Evolutionary conservation across 2,113 vertebrate genomes (phyloP), one percentile per base, ranked within the genome.

Genomic region (Xyliphius kryptos): DNA sequence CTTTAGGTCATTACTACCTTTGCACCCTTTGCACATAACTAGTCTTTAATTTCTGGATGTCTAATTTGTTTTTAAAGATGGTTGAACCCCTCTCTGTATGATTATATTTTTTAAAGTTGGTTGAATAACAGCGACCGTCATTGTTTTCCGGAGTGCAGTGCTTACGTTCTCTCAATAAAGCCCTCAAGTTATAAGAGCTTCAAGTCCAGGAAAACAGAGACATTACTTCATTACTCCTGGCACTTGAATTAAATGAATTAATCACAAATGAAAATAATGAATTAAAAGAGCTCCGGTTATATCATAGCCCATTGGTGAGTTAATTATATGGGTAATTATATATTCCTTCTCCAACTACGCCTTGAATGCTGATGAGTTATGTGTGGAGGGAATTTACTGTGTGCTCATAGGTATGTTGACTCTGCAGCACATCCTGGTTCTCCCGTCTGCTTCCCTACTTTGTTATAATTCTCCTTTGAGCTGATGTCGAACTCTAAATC

Each of bases 371-470:
- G 56, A 47, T 15, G 56, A 59, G 41, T 21, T 15, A 15, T 46
- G 14, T 26, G 32, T 21, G 49, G 12, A 61, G 38, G 38, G 32
- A 67, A 43, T 32, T 11, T 13, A 57, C 17, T 1, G 16, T 20
- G 41, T 53, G 65, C 65, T 53, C 14, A 52, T 21, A 56, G 48
- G 40, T 53, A 38, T 52, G 46, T 60, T 13, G 37, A 47, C 38
- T 59, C 5, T 12, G 58, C 15, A 7, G 47, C 32, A 32, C 60
- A 61, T 63, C 40, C 40, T 41, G 66, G 67, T 58, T 73, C 71
- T 67, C 38, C 36, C 55, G 4, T 60, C 40, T 59, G 3, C 59
- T 81, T 63, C 65, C 51, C 84, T 76, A 81, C 87, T 52, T 68
- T 68, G 66, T 74, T 74, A 63, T 49, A 61, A 67, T 62, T 57